Base-by-base conservation (phyloP, 2,797 vertebrate genomes). In the Acipenser oxyrinchus region DNA sequence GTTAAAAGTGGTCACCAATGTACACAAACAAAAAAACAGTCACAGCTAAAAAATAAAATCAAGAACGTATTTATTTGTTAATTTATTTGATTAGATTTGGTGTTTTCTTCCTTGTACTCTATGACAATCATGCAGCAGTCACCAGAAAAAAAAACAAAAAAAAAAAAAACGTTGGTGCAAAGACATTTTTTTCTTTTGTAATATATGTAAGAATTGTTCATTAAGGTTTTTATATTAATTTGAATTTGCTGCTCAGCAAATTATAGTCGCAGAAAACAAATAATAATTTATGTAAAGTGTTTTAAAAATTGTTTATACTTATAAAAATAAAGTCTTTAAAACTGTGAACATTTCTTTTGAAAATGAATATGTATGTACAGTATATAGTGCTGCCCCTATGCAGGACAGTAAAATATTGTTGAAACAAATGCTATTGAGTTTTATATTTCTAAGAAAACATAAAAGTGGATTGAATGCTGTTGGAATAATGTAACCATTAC, bases 121-220 rank as follows among this genome's bases (percentile, higher is more conserved):
- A 95, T 94, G 96, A 99, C 96, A 99, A 99, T 99, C 97, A 99
- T 94, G 91, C 95, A 93, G 92, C 89, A 76, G 95, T 99, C 97
- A 95, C 91, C 90, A 85, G 84, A 87, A 90, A 76, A 90, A 92
- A 90, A 84, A 18, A 18, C 0, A 18, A 18, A 18, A 1, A 87
- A 84, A 82, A 92, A 89, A 93, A 88, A 89, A 96, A 91, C 91
- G 93, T 94, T 92, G 88, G 90, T 89, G 90, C 85, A 91, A 86
- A 89, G 90, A 82, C 60, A 52, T 68, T 86, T 87, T 82, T 89
- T 91, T 87, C 88, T 87, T 93, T 98, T 96, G 93, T 98, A 97
- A 93, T 88, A 95, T 95, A 98, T 97, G 94, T 97, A 94, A 92
- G 89, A 93, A 93, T 93, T 95, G 93, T 94, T 94, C 86, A 93